phyloP scores from a whole-genome alignment of 2,797 vertebrate species.

The Poeciliopsis infans region DNA sequence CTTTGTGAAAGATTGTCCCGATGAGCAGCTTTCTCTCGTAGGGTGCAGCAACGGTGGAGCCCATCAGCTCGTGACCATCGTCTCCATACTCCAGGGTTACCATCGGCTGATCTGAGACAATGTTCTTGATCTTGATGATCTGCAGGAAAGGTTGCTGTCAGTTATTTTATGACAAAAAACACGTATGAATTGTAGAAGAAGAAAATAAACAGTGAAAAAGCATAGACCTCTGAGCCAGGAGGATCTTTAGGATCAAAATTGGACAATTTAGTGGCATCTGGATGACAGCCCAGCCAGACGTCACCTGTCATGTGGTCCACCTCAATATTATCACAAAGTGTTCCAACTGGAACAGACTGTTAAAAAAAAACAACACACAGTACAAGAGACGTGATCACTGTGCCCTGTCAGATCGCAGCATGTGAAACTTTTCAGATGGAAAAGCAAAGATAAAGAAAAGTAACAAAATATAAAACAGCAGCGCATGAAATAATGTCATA shows the following conservation, averaged over 20 bases:
- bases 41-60: conserved; percentile 81
- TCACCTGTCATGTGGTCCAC: conserved; percentile 85
- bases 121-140: conserved; percentile 84
- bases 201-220: too few species aligned
- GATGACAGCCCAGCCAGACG: conserved; percentile 85
- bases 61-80: conserved; percentile 85
- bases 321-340: conserved; percentile 84
- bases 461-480: neutral
- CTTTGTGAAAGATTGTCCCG: conserved; percentile 88
- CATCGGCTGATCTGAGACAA: conserved; percentile 77
- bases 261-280: conserved; percentile 78
- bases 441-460: neutral
- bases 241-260: conserved; percentile 72
- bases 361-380: neutral
- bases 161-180: neutral
- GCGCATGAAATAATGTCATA: neutral
- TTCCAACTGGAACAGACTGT: conserved; percentile 82
- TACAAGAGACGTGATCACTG: neutral
- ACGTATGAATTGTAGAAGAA: neutral
- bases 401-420: neutral
- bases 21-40: conserved; percentile 84
- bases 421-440: neutral
- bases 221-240: conserved; percentile 86
- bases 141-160: conserved; percentile 38
- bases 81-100: conserved; percentile 79